A percentile compares a stretch with the other conserved stretches of the same genome.
phyloP scores from a whole-genome alignment of 2,113 vertebrate genomes.

The Ardeotis arabs region DNA sequence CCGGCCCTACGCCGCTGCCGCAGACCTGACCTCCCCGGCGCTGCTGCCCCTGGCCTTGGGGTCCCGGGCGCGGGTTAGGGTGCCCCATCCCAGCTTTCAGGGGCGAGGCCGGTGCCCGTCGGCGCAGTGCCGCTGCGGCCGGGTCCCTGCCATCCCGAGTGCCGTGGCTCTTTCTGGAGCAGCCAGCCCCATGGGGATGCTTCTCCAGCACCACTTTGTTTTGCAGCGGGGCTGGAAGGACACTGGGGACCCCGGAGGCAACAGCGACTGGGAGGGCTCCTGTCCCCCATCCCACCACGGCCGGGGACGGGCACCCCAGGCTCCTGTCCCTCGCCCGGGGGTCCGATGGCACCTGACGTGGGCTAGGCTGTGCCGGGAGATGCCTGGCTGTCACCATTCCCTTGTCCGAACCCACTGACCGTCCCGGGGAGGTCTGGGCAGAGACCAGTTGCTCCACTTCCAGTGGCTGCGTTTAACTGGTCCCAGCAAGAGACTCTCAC shows the following conservation, averaged over 20 bases:
- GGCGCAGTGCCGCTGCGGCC: not conserved
- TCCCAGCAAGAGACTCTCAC: not conserved
- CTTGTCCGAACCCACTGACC: accelerated
- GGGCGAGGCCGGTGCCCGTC: not conserved
- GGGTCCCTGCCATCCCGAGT: not conserved
- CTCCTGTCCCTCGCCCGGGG: not conserved
- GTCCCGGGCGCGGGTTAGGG: not conserved
- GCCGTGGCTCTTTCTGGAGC: not conserved
- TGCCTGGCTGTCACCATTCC: not conserved
- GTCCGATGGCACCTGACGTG: accelerated
- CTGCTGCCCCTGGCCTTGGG: accelerated
- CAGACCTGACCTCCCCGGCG: accelerated
- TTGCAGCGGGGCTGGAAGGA: too few species aligned
- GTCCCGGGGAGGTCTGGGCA: not conserved
- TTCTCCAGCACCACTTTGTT: accelerated
- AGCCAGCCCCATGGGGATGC: accelerated
- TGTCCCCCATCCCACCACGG: not conserved
- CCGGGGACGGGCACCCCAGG: not conserved
- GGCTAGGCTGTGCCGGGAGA: accelerated
- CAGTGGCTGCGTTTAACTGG: not conserved
- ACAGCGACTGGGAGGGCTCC: not conserved
- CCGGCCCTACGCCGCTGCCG: not conserved
- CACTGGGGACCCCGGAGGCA: not conserved
- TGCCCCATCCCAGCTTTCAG: not conserved
- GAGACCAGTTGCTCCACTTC: accelerated